phyloP scores from a whole-genome alignment of 2,888 invertebrate genomes.

The Zootermopsis nevadensis region DNA sequence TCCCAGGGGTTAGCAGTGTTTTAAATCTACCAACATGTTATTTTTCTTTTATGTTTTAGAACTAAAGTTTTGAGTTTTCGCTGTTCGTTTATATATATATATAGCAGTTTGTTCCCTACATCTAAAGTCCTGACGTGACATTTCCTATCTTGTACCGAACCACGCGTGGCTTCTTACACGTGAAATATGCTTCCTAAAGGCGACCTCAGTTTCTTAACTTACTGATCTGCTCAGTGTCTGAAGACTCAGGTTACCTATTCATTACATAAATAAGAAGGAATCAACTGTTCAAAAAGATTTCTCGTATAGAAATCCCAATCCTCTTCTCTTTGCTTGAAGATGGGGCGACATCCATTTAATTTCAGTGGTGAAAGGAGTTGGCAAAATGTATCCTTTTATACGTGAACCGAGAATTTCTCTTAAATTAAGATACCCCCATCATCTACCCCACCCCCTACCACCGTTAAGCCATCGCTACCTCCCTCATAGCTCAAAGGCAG shows the following conservation, averaged over 20 bases:
- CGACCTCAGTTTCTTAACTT: conserved; percentile 19
- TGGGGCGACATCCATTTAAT: conserved; percentile 42
- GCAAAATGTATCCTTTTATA: conserved; percentile 43
- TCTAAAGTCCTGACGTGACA: not conserved
- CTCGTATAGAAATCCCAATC: not conserved
- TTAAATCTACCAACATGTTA: no score
- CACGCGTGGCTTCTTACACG: not conserved
- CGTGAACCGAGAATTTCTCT: conserved; percentile 42
- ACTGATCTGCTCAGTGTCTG: not conserved
- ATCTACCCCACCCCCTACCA: conserved; percentile 5
- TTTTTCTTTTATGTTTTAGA: no score
- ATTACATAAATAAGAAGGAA: conserved; percentile 41
- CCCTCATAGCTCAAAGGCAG: conserved; percentile 35
- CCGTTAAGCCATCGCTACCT: conserved; percentile 17
- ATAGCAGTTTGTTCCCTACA: no score
- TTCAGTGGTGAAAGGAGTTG: conserved; percentile 39
- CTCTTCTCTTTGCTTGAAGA: conserved; percentile 24
- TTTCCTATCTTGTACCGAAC: not conserved
- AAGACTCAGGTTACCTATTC: conserved; percentile 39
- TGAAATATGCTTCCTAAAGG: not conserved
- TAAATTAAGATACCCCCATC: conserved; percentile 39
- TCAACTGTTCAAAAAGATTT: conserved; percentile 40
- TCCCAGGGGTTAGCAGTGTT: no score
- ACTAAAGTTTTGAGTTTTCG: no score
- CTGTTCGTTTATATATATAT: no score